Evolutionary conservation across 2,888 invertebrate genomes (phyloP).

Genomic region (Cremastobaeus sp.): DNA sequence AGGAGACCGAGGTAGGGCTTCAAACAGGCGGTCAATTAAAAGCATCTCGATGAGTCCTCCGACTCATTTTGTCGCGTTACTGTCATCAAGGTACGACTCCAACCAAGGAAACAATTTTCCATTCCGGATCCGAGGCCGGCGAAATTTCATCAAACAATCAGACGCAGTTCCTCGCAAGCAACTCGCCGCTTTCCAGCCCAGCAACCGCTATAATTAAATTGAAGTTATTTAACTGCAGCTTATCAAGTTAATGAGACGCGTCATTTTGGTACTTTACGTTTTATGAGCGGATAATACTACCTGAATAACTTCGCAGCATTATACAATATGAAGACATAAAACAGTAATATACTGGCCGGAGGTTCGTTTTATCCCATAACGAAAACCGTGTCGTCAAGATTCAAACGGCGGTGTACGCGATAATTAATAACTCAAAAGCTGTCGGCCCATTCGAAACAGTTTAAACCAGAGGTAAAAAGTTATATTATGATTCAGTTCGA

Average conservation of each 20-base stretch:
- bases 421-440: slow-evolving; percentile 6
- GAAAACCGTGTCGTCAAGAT: slow-evolving; percentile 23
- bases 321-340: slow-evolving; percentile 34
- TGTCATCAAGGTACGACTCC: too few relatives aligned
- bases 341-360: slow-evolving; percentile 6
- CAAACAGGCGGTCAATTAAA: slow-evolving; percentile 24
- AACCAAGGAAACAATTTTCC: too few relatives aligned
- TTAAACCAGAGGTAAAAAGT: too few relatives aligned
- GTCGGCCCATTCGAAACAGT: not conserved
- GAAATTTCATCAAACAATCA: not conserved
- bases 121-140: too few relatives aligned
- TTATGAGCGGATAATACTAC: slow-evolving; percentile 21
- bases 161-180: slow-evolving; percentile 5
- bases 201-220: slow-evolving; percentile 25
- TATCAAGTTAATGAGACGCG: slow-evolving; percentile 27
- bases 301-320: slow-evolving; percentile 20
- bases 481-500: too few relatives aligned
- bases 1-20: slow-evolving; percentile 29
- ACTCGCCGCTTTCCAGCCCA: slow-evolving; percentile 2
- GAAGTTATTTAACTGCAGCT: slow-evolving; percentile 25
- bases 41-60: slow-evolving; percentile 21
- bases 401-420: slow-evolving; percentile 6
- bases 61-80: slow-evolving; percentile 4
- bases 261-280: slow-evolving; percentile 25
- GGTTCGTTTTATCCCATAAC: slow-evolving; percentile 14